Base-by-base conservation (phyloP, 2,888 invertebrate species). In the Drosophila crucigera region DNA sequence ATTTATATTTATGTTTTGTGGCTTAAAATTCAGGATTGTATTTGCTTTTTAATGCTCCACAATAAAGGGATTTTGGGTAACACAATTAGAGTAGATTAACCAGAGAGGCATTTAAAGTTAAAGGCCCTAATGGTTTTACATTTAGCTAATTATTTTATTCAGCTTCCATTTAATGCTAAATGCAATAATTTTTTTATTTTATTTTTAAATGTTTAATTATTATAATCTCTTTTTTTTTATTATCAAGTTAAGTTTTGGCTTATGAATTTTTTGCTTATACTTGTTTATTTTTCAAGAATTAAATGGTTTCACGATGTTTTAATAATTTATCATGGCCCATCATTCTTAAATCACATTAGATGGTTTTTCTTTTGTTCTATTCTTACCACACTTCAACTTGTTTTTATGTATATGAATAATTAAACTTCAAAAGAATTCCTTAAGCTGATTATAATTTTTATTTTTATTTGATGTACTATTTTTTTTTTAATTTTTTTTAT, bases 1-100 rank as follows among this genome's bases (percentile, higher is more conserved):
- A 28, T 50, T 22, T 59, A 55, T n/a, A 52, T 68, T 50, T 39
- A 28, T 54, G 22, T 33, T 19, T 6, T 35, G 28, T 31, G 22
- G 62, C 64, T 28, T 11, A 19, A 28, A 28, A 19, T 50, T 22
- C 9, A 9, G 31, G 14, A 33, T 54, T 35, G 22, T 35, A 25
- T 54, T 35, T 35, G 35, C 19, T 25, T 54, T 54, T 19, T 7
- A 25, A 35, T 9, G 25, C 25, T 25, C 3, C 35, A 25, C 19
- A 55, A 22, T 35, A 25, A 54, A 54, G 35, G 19, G 35, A 22
- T 19, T 54, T 35, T 10, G 16, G 16, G 6, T 25, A 35, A 35
- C 35, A 35, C 35, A 54, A 35, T 54, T 54, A 54, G 54, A n/a
- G 33, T 6, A 37, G 25, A 31, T 53, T 53, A 47, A 4, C 16